Percentiles rank a stretch among this genome's conserved stretches.
phyloP scores from a whole-genome alignment of 1,140 invertebrate species.

The Pectinophora gossypiella region DNA sequence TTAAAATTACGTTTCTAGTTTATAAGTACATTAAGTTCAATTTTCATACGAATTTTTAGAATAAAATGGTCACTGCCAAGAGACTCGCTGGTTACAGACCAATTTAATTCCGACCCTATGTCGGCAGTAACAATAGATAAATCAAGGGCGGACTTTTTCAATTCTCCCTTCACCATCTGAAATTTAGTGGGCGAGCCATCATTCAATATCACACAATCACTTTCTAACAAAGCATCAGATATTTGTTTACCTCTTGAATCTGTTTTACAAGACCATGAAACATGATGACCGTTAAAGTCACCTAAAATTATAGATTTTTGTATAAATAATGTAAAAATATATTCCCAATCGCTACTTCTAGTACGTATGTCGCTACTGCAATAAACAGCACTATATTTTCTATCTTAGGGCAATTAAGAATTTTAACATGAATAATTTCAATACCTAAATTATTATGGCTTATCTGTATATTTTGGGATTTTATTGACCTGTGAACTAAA shows the following conservation, averaged over 20 bases:
- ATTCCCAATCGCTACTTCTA: conserved; percentile 20
- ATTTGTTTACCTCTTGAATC: conserved; percentile 17
- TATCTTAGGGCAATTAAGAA: conserved; percentile 12
- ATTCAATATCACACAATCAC: conserved; percentile 13
- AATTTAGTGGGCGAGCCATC: conserved; percentile 14
- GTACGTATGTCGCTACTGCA: conserved; percentile 13
- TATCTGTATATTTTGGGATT: neutral
- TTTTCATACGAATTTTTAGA: conserved; percentile 7
- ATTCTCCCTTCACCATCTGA: conserved; percentile 7
- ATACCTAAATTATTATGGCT: neutral
- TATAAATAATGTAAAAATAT: conserved; percentile 11
- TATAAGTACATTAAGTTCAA: neutral
- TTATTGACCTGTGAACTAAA: conserved; percentile 13
- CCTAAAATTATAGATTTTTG: conserved; percentile 8
- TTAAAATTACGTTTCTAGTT: conserved; percentile 4
- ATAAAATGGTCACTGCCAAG: conserved; percentile 6
- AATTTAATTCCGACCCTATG: conserved; percentile 10
- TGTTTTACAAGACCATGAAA: conserved; percentile 17
- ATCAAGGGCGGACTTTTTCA: conserved; percentile 19
- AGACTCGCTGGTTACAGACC: conserved; percentile 13
- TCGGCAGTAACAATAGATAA: conserved; percentile 15
- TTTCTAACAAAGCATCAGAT: conserved; percentile 13
- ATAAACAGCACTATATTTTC: conserved; percentile 22
- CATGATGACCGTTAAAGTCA: conserved; percentile 21
- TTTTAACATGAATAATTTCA: neutral